Evolutionary conservation across 2,888 invertebrate species (phyloP), one percentile per base, ranked within the genome.

Genomic region (Lordiphosa fenestrarum): DNA sequence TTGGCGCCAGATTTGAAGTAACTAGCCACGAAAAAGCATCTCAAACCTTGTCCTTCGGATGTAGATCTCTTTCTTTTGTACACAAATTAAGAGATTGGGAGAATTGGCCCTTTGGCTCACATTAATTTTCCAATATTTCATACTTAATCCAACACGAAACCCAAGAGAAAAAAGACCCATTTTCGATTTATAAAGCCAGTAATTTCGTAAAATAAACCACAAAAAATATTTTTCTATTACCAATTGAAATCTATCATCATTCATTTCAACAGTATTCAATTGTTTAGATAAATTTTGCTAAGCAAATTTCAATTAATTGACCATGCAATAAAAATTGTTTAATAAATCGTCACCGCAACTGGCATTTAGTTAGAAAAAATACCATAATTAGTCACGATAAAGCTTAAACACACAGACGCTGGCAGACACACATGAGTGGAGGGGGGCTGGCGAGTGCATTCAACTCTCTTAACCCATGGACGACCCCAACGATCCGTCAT

Each of bases 401-500:
- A 48, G 19, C 38, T 25, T 12, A 53, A 33, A 60, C 47, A 46
- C 13, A 46, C 33, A 15, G 15, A 30, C 36, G 10, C 25, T 37
- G 23, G 10, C 42, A 46, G 6, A 35, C 12, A 36, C n/a, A n/a
- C 13, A 49, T 25, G 21, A 23, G 25, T 38, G 10, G 13, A 15
- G 15, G 37, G 48, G 46, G 23, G 36, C 35, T 21, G 12, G 35
- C 37, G 57, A 53, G 81, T 77, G 72, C 81, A 70, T 77, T 77
- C 74, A 77, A 77, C 81, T 74, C 81, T 72, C 55, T 48, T 60
- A 64, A 58, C 75, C 72, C 64, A 50, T 53, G 59, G 68, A 68
- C 72, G 77, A 78, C 82, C 82, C 70, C 70, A 60, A 30, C 74
- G 72, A 78, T 78, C 82, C 66, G 82, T 78, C 77, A 78, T 80